Evolutionary conservation across 2,888 invertebrate species (phyloP).

Genomic region (Zeuzera pyrina): DNA sequence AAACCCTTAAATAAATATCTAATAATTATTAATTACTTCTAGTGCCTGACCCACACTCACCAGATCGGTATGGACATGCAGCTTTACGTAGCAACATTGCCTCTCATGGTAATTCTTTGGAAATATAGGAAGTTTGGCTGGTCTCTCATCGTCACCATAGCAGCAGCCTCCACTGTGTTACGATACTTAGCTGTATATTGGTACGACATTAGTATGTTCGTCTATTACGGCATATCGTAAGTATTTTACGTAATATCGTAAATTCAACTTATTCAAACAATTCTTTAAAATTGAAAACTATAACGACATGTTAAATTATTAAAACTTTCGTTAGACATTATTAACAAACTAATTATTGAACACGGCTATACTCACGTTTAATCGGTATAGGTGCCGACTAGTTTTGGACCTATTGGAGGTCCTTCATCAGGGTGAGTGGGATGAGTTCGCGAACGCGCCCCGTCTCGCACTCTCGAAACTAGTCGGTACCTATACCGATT

Average conservation of each 20-base stretch:
- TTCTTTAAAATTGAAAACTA: slow-evolving; percentile 9
- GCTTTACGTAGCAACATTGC: slow-evolving; percentile 61
- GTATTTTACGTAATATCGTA: slow-evolving; percentile 26
- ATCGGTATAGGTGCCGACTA: no score
- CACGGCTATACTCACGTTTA: no score
- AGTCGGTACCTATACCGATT: no score
- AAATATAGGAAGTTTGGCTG: slow-evolving; percentile 46
- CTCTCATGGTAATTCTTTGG: slow-evolving; percentile 63
- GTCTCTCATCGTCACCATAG: slow-evolving; percentile 36
- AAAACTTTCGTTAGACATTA: no score
- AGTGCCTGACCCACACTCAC: slow-evolving; percentile 74
- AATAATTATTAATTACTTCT: no score
- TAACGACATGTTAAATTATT: no score
- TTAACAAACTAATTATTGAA: no score
- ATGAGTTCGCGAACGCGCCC: no score
- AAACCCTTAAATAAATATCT: no score
- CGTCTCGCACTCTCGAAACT: no score
- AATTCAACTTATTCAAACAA: slow-evolving; percentile 6
- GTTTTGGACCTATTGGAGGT: no score
- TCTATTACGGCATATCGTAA: slow-evolving; percentile 72
- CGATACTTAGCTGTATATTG: slow-evolving; percentile 57
- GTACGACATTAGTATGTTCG: slow-evolving; percentile 68
- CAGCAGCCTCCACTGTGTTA: slow-evolving; percentile 54
- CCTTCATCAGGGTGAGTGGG: no score
- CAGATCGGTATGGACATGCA: slow-evolving; percentile 75